Evolutionary conservation across 2,888 invertebrate species (phyloP), one percentile per base, ranked within the genome.

Genomic region (Chloromyia formosa): DNA sequence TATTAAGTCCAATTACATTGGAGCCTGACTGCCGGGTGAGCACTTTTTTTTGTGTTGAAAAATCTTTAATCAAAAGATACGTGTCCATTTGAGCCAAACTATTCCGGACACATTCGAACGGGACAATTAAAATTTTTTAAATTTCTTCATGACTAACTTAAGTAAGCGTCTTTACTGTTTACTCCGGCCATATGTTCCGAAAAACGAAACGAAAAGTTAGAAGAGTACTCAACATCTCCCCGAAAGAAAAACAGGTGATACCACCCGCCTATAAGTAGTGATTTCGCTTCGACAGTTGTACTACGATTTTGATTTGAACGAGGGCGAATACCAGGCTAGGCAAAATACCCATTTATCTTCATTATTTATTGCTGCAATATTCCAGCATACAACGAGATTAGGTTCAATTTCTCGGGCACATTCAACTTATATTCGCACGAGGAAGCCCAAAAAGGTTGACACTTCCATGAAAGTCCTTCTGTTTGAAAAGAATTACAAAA

Each of bases 1-100:
- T 7, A 96, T 94, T 82, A 96, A 98, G 87, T 99, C 99, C 22
- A 99, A 87, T 82, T 98, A 98, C 98, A 99, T 99, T 10, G 99
- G 86, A 0, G 97, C 98, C 53, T 98, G 87, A 0, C 99, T 99
- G 23, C 96, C 98, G 79, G 96, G 96, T 0, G 96, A 94, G 85
- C 99, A 99, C 83, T n/a, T n/a, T 96, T 97, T 77, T 93, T 95
- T 0, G 95, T 94, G 81, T 92, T 93, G 0, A 96, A 92, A 86
- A 94, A 97, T 40, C 84, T 87, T 98, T 97, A 0, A 98, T 97
- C 77, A 98, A 87, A 40, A 95, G 90, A 82, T 94, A 93, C 4
- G 95, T 93, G 7, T 95, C 89, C 75, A 95, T 91, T 82, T 94
- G 92, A 0, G 96, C 92, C 62, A 95, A 90, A 83, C 93, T 93